Conservation (phyloP, 2,888 invertebrate species). For the Kuschelorhynchus macadamiae region DNA sequence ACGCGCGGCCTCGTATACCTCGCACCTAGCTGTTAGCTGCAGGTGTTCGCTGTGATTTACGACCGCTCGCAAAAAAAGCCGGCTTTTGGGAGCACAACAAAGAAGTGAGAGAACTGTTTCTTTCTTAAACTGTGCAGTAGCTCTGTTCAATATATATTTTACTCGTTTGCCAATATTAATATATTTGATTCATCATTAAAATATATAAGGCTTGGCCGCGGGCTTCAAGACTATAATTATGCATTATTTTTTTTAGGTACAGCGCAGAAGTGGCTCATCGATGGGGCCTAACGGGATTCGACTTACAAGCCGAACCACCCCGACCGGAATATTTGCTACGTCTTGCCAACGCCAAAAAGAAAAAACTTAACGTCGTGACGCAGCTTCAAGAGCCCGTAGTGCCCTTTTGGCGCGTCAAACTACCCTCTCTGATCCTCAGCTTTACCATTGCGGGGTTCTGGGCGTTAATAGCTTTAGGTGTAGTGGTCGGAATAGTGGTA, state of each 20-base stretch:
- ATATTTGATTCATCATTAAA: no score
- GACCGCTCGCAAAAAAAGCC: no score
- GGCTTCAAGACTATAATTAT: no score
- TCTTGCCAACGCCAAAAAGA: conserved; percentile 71
- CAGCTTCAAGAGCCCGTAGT: conserved; percentile 79
- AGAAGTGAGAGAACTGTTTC: no score
- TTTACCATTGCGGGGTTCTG: conserved; percentile 77
- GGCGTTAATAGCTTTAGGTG: conserved; percentile 75
- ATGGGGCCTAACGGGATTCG: conserved; percentile 86
- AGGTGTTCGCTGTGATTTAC: no score
- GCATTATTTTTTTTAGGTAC: conserved; percentile 67
- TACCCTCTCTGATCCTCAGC: conserved; percentile 80
- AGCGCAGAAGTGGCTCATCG: conserved; percentile 83
- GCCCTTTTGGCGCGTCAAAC: conserved; percentile 82
- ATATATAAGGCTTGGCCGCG: no score
- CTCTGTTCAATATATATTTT: no score
- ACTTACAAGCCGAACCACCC: conserved; percentile 81
- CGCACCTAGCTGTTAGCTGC: no score
- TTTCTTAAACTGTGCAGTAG: no score
- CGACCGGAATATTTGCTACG: conserved; percentile 81
- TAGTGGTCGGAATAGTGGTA: conserved; percentile 46
- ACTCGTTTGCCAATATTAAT: no score
- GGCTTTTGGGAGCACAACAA: no score
- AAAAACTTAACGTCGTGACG: conserved; percentile 73
- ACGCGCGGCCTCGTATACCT: no score